Evolutionary conservation across 2,888 invertebrate species (phyloP), one percentile per base, ranked within the genome.

Genomic region (Pristionchus arcanus): DNA sequence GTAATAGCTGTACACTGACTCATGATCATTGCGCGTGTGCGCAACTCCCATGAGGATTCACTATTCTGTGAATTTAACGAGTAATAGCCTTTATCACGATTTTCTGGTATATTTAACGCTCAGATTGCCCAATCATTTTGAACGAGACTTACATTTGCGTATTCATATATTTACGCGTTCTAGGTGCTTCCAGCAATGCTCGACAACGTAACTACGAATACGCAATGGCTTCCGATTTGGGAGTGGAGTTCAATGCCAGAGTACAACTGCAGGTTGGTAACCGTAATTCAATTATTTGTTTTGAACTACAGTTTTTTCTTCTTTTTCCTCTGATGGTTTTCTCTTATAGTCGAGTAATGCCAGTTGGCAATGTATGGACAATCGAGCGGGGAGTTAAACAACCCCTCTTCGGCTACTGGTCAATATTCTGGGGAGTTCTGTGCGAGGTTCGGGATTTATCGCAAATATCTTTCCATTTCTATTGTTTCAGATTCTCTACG

Each of bases 251-350:
- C 71, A 15, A 7, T 71, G 71, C 34, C 28, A 13, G 21, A 74
- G n/a, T 74, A 74, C 74, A 74, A 74, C 28, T 74, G 74, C 74
- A 74, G 74, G 74, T 34, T 28, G 28, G n/a, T 25, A 66, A n/a
- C 25, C n/a, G 21, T 11, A 3, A 42, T 42, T 42, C 42, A n/a
- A n/a, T n/a, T n/a, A n/a, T n/a, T n/a, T n/a, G n/a, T n/a, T n/a
- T n/a, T n/a, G 13, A 25, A 25, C 63, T 63, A 21, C n/a, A 66
- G 7, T 66, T n/a, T 66, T 28, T 66, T n/a, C n/a, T n/a, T n/a
- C n/a, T n/a, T n/a, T n/a, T n/a, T n/a, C n/a, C n/a, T n/a, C n/a
- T n/a, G n/a, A n/a, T n/a, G n/a, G n/a, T n/a, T 63, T 7, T 63
- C 9, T 28, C 2, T 25, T 68, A 2, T 28, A 81, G 81, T 49